Percentiles rank a stretch among this genome's conserved stretches.
These are phyloP conservation scores for Ceuthmochares aereus DNA, from an alignment of 2,113 vertebrate species.

Conservation along the genomic window DNA sequence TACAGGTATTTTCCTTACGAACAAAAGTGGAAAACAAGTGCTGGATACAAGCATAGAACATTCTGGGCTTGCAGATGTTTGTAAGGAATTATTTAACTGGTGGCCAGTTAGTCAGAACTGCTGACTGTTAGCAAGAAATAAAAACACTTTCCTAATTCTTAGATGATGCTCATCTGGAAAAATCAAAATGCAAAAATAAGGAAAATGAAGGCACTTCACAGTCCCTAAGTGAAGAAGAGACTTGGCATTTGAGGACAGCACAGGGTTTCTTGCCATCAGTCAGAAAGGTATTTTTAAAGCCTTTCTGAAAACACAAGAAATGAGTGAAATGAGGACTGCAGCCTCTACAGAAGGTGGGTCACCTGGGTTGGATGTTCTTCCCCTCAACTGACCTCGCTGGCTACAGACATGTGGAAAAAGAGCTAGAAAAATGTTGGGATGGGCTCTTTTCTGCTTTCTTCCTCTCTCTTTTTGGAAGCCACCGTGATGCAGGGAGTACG, in stretches of 20 bases:
- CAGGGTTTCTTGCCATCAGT: background rate
- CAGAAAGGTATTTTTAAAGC: background rate
- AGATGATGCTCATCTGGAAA: background rate
- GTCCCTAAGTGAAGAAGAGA: background rate
- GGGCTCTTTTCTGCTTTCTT: background rate
- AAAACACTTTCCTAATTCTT: background rate
- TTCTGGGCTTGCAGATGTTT: background rate
- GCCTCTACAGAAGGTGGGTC: background rate
- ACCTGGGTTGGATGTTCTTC: accelerated
- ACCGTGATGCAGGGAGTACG: background rate
- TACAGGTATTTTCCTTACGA: background rate
- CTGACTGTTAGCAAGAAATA: background rate
- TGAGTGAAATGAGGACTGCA: background rate
- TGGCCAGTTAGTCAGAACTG: background rate
- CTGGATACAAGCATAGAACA: background rate
- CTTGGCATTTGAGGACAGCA: background rate
- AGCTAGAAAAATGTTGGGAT: background rate
- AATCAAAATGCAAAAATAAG: background rate
- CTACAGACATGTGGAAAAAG: background rate
- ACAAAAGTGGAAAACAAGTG: background rate
- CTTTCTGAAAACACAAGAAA: background rate
- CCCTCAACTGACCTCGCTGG: background rate
- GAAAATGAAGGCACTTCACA: background rate
- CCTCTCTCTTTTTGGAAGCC: background rate
- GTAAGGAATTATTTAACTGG: background rate